Evolutionary conservation across 2,113 vertebrate genomes (phyloP), one percentile per base, ranked within the genome.

Genomic region (Pogonocichla stellata): DNA sequence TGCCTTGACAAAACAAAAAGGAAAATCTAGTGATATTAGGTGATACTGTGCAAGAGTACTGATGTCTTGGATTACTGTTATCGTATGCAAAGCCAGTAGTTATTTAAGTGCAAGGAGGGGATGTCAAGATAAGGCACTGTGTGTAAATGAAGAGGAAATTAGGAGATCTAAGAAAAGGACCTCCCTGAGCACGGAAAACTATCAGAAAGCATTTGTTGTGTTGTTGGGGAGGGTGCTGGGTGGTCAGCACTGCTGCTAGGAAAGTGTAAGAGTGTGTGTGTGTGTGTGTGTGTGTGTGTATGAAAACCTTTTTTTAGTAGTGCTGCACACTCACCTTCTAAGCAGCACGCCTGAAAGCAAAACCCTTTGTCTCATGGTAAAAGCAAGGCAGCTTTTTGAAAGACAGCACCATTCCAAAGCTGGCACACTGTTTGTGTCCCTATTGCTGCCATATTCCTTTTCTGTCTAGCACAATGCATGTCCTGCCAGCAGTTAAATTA

Each of bases 131-230:
- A 72, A 80, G 45, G 51, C 26, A n/a, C 23, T 34, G 25, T 8
- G 33, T 43, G 22, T 38, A 29, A 80, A 47, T 38, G 26, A 69
- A 38, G 16, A 36, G 25, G 53, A 88, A 40, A 60, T 23, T 14
- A 34, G 23, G n/a, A 19, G 5, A 47, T 31, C 8, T 61, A 36
- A 77, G n/a, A 33, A 48, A 26, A 86, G 24, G 17, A 48, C 22
- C 19, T 48, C 4, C 3, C 1, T 24, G 14, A 83, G 47, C 38
- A 38, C 0, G 0, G 60, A 33, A 11, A 62, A 1, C 36, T 51
- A 14, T 10, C 29, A 24, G 56, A 42, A 2, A 7, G 25, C n/a
- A 29, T 56, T 22, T 74, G 23, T 19, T 77, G 64, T 43, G 36
- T n/a, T 65, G 7, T 2, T 53, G 24, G 28, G 34, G 34, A 38